Conservation (phyloP, 64 coral and sea anemone genomes). For the Montipora capricornis region DNA sequence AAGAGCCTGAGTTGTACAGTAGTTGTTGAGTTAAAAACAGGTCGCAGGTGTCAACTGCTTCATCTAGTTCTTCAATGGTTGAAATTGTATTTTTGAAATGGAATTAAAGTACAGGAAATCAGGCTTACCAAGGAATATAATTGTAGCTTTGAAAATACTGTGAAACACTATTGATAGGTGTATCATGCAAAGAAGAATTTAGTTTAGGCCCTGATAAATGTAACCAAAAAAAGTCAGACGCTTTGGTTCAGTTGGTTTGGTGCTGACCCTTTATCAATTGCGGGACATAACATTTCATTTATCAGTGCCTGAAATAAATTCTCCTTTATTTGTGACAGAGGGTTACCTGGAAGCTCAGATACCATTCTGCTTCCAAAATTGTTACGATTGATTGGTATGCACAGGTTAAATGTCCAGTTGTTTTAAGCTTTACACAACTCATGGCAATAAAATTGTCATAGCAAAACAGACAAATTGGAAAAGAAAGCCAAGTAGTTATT, state of each 20-base stretch:
- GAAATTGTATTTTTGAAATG: background rate
- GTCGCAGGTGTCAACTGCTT: constrained; percentile 36
- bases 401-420: background rate
- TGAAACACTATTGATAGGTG: constrained; percentile 10
- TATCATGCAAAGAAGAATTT: constrained; percentile 16
- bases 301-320: constrained; percentile 4
- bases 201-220: constrained; percentile 11
- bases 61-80: background rate
- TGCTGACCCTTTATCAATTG: constrained; percentile 4
- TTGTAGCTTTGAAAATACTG: background rate
- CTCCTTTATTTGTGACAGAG: constrained; percentile 2
- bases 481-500: background rate
- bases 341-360: constrained; percentile 19
- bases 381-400: constrained; percentile 4
- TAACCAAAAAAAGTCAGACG: background rate
- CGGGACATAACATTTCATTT: constrained; percentile 16
- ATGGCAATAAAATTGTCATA: background rate
- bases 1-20: constrained; percentile 12
- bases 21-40: constrained; percentile 52
- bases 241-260: constrained; percentile 8
- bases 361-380: constrained; percentile 19
- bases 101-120: background rate
- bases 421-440: background rate
- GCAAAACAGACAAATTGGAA: background rate
- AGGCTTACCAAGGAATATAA: background rate